Evolutionary conservation across 2,888 invertebrate genomes (phyloP), one percentile per base, ranked within the genome.

Genomic region (Conomelus anceps): DNA sequence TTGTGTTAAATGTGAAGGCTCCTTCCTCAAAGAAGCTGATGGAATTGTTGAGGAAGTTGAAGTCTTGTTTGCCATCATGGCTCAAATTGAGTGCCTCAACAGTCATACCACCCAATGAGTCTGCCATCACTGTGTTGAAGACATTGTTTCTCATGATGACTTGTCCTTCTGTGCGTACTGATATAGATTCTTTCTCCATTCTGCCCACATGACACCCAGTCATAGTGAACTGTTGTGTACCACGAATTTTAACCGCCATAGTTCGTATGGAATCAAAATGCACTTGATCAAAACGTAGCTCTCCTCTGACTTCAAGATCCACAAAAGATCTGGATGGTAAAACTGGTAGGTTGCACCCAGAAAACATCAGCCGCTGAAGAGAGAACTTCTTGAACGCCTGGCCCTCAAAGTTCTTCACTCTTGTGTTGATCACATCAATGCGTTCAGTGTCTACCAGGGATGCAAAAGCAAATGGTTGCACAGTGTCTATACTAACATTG

Each of bases 331-430:
- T 91, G 29, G 91, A 91, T 86, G 92, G 91, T 34, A 91, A 84
- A 22, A 89, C 88, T 23, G 90, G 90, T 87, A 96, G 94, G 17
- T 92, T 93, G 23, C 96, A 95, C 3, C 96, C 95, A 85, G 94
- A 94, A 88, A 97, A 93, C 91, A 95, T 94, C 91, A 97, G 94
- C 91, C 95, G 95, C 41, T 95, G 94, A 0, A 96, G 95, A 24
- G 95, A 95, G 92, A 97, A 97, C 93, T 97, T 97, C 92, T 97
- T 97, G 92, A 97, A 97, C 1, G 97, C 95, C 93, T 97, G 95
- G 84, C 95, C 94, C 91, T 96, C 96, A 87, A 97, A 94, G 88
- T 94, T 94, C 85, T 94, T 94, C 86, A 96, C 94, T 1, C 93
- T 92, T 89, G 96, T 95, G 91, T 96, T 94, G 34, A 94, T 94